Conservation (phyloP, 2,888 invertebrate species). For the Timema podura region DNA sequence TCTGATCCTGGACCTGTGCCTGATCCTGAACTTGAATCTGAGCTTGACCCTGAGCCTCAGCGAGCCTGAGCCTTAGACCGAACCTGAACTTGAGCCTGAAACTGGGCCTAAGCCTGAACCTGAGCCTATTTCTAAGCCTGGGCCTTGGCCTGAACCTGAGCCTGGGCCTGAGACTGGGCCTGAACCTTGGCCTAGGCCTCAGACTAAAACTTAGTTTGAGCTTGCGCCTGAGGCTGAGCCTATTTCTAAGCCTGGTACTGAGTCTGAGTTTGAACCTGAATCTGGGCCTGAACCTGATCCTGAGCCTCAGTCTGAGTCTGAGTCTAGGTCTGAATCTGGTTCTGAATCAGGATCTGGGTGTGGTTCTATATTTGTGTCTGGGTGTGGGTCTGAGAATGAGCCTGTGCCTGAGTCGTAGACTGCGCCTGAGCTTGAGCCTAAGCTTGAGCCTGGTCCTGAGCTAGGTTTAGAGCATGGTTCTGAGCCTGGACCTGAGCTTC, state of each 20-base stretch:
- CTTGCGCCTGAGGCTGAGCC: background rate
- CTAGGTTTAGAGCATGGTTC: background rate
- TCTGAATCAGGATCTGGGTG: conserved; percentile 24
- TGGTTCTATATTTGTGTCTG: conserved; percentile 32
- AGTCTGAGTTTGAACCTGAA: background rate
- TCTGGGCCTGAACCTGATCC: background rate
- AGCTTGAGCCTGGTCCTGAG: background rate
- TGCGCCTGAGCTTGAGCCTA: background rate
- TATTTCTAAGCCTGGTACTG: too few species aligned
- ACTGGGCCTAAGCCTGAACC: background rate
- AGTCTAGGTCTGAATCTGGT: conserved; percentile 29
- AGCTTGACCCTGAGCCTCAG: conserved; percentile 8
- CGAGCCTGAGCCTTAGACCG: conserved; percentile 23
- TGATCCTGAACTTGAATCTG: conserved; percentile 8
- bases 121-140: too few species aligned
- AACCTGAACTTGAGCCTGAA: background rate
- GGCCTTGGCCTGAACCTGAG: conserved; percentile 28
- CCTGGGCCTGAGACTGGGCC: background rate
- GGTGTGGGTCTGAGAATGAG: background rate
- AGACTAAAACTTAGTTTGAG: background rate
- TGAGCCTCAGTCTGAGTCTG: too few species aligned
- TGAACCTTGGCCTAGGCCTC: background rate
- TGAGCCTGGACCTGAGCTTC: background rate
- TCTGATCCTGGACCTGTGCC: conserved; percentile 12
- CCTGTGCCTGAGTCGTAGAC: background rate